Conservation (phyloP, 2,113 vertebrate genomes). For the Microtus ochrogaster region DNA sequence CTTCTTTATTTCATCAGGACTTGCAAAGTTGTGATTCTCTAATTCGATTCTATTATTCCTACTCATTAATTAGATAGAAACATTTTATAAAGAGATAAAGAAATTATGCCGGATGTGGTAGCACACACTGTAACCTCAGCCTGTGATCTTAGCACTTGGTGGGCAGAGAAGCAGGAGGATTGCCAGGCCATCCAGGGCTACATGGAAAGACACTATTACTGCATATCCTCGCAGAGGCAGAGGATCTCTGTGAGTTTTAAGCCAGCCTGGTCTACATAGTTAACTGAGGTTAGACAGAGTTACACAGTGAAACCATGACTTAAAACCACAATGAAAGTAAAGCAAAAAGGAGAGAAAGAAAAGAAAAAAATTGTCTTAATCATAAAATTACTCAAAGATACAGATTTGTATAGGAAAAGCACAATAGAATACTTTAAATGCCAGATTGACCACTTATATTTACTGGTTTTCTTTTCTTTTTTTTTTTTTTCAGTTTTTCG, state of each 20-base stretch:
- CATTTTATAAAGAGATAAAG: neutral
- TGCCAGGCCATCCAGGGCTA: neutral
- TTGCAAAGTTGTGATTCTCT: neutral
- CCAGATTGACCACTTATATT: too few species aligned
- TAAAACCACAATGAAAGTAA: neutral
- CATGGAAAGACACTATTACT: neutral
- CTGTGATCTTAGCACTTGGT: neutral
- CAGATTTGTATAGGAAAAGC: too few species aligned
- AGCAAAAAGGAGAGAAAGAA: neutral
- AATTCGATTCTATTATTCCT: neutral
- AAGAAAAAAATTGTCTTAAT: too few species aligned
- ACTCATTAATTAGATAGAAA: slow-evolving; percentile 5
- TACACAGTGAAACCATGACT: neutral
- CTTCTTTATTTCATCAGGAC: neutral
- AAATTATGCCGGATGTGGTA: neutral
- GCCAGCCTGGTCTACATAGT: neutral
- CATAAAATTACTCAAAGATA: too few species aligned
- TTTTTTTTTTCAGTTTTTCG: too few species aligned
- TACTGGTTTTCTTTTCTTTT: too few species aligned
- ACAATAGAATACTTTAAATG: too few species aligned
- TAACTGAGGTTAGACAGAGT: too few species aligned
- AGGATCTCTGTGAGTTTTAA: neutral
- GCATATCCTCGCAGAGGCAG: neutral
- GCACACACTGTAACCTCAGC: neutral
- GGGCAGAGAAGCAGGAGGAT: neutral